Evolutionary conservation across 1,140 invertebrate genomes (phyloP).

Genomic region (Pantala flavescens): DNA sequence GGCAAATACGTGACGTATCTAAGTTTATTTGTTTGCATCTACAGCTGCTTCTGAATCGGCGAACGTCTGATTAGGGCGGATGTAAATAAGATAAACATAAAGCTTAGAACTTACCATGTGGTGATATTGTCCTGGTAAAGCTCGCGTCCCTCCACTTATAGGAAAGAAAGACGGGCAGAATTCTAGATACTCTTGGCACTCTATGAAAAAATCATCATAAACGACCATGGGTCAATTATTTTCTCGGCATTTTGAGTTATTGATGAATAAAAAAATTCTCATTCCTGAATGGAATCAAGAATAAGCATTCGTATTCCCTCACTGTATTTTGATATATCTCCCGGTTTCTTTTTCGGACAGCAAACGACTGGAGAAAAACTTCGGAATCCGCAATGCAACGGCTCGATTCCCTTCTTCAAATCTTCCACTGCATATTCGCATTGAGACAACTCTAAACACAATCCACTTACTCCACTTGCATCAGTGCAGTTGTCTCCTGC

Average conservation of each 20-base stretch:
- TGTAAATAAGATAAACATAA: too few species aligned
- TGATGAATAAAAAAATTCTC: too few species aligned
- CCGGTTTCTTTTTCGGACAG: constrained; percentile 10
- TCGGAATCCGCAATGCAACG: constrained; percentile 14
- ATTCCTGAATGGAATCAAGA: not conserved
- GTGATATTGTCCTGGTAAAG: constrained; percentile 15
- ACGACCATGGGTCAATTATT: too few species aligned
- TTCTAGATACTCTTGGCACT: not conserved
- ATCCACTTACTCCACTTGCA: not conserved
- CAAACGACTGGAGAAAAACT: constrained; percentile 15
- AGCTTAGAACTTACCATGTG: constrained; percentile 22
- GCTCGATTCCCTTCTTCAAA: not conserved
- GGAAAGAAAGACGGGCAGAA: not conserved
- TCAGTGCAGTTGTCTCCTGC: too few species aligned
- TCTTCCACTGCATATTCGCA: constrained; percentile 15
- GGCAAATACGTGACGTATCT: too few species aligned
- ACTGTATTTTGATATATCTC: constrained; percentile 2
- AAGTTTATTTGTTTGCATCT: too few species aligned
- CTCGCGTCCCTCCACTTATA: constrained; percentile 16
- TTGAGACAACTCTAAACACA: not conserved
- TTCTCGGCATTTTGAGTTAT: too few species aligned
- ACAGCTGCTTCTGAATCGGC: too few species aligned
- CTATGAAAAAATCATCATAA: too few species aligned
- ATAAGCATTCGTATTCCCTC: too few species aligned
- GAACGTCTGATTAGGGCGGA: too few species aligned